These are phyloP conservation scores for Cantharis flavilabris DNA, from an alignment of 2,888 invertebrate species.

Conservation along the genomic window DNA sequence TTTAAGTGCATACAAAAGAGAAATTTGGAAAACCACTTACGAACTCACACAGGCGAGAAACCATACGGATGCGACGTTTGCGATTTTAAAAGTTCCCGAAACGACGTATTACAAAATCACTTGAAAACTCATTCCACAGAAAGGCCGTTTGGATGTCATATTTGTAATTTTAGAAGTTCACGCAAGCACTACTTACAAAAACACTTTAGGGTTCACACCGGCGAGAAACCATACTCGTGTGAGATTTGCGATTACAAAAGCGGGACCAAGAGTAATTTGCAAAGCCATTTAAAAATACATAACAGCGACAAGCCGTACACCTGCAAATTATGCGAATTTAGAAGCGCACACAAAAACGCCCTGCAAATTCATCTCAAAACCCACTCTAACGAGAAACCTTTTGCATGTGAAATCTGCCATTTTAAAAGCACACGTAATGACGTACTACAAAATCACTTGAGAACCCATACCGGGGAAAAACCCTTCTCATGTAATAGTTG, in stretches of 20 bases:
- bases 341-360: neutral
- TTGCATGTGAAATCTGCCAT: neutral
- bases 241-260: slow-evolving; percentile 9
- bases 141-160: neutral
- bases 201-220: neutral
- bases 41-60: neutral
- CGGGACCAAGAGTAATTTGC: neutral
- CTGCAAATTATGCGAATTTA: neutral
- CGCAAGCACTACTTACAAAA: neutral
- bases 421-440: neutral
- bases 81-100: neutral
- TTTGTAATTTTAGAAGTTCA: neutral
- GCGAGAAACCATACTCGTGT: slow-evolving; percentile 1
- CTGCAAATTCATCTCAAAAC: neutral
- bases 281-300: neutral
- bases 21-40: neutral
- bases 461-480: neutral
- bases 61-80: neutral
- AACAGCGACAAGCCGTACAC: neutral
- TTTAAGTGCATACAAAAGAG: neutral
- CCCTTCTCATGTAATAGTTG: neutral
- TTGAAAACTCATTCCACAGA: neutral
- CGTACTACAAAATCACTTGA: neutral
- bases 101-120: neutral
- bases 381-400: neutral